phyloP scores from a whole-genome alignment of 53 echinoderm and acorn worm genomes.

The Henricia sp. region DNA sequence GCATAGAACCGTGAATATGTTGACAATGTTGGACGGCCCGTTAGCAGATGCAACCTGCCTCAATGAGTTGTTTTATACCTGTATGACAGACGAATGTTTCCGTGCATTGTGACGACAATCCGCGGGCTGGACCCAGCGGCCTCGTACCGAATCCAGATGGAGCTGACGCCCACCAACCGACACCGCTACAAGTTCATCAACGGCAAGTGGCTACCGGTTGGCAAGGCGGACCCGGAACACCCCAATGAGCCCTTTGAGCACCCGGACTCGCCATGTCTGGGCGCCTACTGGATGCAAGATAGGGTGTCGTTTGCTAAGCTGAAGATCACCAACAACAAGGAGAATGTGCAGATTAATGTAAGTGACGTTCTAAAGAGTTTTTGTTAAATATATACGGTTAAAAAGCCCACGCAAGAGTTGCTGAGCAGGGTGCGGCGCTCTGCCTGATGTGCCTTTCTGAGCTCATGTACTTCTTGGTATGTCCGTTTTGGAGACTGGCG shows the following conservation, averaged over 20 bases:
- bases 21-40: too few relatives aligned
- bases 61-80: too few relatives aligned
- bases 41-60: too few relatives aligned
- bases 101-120: constrained; percentile 57
- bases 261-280: constrained; percentile 77
- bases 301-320: constrained; percentile 79
- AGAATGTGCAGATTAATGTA: constrained; percentile 67
- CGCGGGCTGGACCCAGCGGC: constrained; percentile 66
- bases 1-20: too few relatives aligned
- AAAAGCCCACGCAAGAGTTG: too few relatives aligned
- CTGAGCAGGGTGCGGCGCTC: too few relatives aligned
- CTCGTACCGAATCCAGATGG: constrained; percentile 65
- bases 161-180: constrained; percentile 58
- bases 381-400: too few relatives aligned
- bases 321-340: constrained; percentile 94
- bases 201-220: constrained; percentile 81
- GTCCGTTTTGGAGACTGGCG: too few relatives aligned
- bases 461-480: too few relatives aligned
- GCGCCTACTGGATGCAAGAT: constrained; percentile 82
- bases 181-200: constrained; percentile 90
- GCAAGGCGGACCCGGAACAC: constrained; percentile 69
- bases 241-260: constrained; percentile 63
- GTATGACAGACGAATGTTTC: constrained; percentile 92
- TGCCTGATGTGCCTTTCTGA: too few relatives aligned
- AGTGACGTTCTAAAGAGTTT: constrained; percentile 13